phyloP scores from a whole-genome alignment of 2,113 vertebrate species.

The Cinclus cinclus region DNA sequence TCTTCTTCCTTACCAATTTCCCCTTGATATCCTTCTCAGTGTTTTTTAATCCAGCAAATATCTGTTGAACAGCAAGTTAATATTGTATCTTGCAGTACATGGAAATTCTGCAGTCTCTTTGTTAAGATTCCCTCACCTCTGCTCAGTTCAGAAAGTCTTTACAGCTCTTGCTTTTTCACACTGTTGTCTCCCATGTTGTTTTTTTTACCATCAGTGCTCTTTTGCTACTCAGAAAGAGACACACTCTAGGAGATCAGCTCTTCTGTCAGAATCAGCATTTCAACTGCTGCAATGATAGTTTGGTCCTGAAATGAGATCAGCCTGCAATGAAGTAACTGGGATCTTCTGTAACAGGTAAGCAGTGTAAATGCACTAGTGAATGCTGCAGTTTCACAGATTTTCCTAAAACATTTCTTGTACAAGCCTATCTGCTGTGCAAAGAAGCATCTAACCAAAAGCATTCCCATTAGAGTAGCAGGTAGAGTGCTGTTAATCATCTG shows the following conservation, averaged over 20 bases:
- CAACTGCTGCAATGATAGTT: accelerated
- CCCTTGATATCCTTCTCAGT: neutral
- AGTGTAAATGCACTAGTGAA: neutral
- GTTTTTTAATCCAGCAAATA: neutral
- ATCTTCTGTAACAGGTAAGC: neutral
- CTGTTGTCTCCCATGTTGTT: neutral
- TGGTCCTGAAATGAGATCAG: neutral
- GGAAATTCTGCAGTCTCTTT: neutral
- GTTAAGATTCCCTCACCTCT: neutral
- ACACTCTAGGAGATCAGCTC: neutral
- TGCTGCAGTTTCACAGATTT: neutral
- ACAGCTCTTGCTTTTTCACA: neutral
- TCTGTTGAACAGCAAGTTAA: neutral
- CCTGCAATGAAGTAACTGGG: neutral
- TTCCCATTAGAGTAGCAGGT: neutral
- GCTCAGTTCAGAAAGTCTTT: neutral
- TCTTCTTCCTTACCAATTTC: neutral
- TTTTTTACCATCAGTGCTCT: neutral
- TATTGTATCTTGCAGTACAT: neutral
- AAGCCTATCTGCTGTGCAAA: neutral
- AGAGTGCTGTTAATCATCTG: neutral
- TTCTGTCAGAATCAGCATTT: neutral
- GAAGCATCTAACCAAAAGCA: neutral
- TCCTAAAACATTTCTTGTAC: neutral
- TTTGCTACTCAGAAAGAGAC: neutral